These are phyloP conservation scores for Oophaga pumilio DNA, from an alignment of 2,113 vertebrate genomes.

Conservation along the genomic window DNA sequence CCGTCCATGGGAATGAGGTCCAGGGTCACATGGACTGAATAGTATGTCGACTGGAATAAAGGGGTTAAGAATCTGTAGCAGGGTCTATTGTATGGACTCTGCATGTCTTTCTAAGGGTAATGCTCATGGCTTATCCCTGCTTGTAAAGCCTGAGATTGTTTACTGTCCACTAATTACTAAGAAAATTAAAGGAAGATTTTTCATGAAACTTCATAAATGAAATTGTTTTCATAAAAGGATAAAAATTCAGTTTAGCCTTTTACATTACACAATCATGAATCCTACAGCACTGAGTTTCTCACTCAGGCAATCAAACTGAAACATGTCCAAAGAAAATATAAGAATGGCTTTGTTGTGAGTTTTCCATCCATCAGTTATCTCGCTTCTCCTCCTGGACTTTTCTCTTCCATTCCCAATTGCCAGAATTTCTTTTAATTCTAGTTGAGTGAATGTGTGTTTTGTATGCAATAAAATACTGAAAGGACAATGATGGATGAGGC, in stretches of 20 bases:
- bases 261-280: not conserved
- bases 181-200: not conserved
- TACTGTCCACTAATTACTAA: not conserved
- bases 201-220: not conserved
- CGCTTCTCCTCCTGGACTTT: conserved; percentile 17
- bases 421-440: conserved; percentile 50
- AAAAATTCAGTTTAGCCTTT: not conserved
- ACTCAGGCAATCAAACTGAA: not conserved
- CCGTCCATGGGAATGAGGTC: too few relatives aligned
- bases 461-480: conserved; percentile 38
- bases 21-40: too few relatives aligned
- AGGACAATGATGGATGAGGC: conserved; percentile 54
- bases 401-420: conserved; percentile 9
- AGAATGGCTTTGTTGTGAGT: conserved; percentile 4
- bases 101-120: too few relatives aligned
- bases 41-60: too few relatives aligned
- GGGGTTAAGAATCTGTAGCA: too few relatives aligned
- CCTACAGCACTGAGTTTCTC: not conserved
- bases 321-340: not conserved
- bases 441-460: conserved; percentile 48
- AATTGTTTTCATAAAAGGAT: not conserved
- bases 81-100: too few relatives aligned
- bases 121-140: too few relatives aligned
- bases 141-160: not conserved
- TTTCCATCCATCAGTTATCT: conserved; percentile 27